These are phyloP conservation scores for Cottus gobio DNA, from an alignment of 2,113 vertebrate genomes.

Conservation along the genomic window DNA sequence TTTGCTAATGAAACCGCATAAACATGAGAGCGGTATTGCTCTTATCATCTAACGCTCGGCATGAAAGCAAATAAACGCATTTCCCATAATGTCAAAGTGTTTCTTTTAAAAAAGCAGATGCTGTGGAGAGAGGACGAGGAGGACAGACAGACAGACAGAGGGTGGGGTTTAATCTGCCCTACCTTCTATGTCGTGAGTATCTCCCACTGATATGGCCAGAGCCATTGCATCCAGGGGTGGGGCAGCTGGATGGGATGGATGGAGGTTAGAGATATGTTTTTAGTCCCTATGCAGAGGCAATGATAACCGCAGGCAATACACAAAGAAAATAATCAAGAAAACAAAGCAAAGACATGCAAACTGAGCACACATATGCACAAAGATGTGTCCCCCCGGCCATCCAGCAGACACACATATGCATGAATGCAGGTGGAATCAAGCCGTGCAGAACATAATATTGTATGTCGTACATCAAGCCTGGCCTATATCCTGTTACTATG, in stretches of 20 bases:
- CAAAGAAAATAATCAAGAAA: slow-evolving; percentile 48
- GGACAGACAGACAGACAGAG: slow-evolving; percentile 63
- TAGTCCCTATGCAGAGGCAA: slow-evolving; percentile 62
- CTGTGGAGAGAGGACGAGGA: slow-evolving; percentile 7
- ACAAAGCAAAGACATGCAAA: slow-evolving; percentile 56
- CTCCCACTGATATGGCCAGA: slow-evolving; percentile 95
- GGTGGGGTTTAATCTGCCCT: slow-evolving; percentile 76
- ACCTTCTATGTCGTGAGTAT: slow-evolving; percentile 98
- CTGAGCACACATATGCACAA: slow-evolving; percentile 50
- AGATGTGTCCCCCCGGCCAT: too few species aligned
- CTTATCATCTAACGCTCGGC: not conserved
- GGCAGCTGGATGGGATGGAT: slow-evolving; percentile 89
- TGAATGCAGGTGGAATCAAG: slow-evolving; percentile 69
- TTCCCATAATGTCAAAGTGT: not conserved
- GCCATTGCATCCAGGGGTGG: slow-evolving; percentile 96
- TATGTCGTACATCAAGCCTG: slow-evolving; percentile 76
- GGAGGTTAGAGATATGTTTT: slow-evolving; percentile 79
- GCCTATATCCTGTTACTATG: slow-evolving; percentile 76
- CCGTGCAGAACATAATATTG: slow-evolving; percentile 62
- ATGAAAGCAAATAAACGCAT: not conserved
- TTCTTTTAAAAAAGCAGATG: slow-evolving; percentile 17
- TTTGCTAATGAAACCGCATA: not conserved
- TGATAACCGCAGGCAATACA: slow-evolving; percentile 46
- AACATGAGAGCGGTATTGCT: not conserved
- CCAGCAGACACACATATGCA: slow-evolving; percentile 54